A percentile compares a stretch with the other conserved stretches of the same genome.
Conservation (phyloP, 2,888 invertebrate genomes). For the Cantharis rustica region DNA sequence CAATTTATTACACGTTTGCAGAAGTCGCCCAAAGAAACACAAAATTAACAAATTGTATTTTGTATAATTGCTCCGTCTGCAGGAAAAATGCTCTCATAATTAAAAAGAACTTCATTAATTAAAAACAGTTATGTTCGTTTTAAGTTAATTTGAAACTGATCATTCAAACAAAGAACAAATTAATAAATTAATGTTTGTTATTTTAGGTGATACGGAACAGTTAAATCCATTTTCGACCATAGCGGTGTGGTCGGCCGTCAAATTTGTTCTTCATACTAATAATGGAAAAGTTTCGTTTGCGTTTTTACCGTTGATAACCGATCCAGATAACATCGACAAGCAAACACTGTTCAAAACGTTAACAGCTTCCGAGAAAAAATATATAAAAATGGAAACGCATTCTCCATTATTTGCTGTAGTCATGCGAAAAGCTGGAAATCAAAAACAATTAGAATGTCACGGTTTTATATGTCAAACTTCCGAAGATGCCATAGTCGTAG, state of each 20-base stretch:
- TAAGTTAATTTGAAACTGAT: neutral
- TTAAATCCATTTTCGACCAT: conserved; percentile 87
- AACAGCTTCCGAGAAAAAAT: conserved; percentile 61
- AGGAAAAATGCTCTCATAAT: neutral
- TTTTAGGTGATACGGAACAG: conserved; percentile 62
- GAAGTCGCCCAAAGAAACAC: neutral
- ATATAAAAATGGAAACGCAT: conserved; percentile 66
- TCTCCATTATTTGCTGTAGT: conserved; percentile 89
- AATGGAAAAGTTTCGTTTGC: conserved; percentile 65
- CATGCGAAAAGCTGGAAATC: conserved; percentile 79
- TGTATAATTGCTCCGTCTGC: neutral
- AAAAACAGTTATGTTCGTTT: neutral
- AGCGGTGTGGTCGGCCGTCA: conserved; percentile 92
- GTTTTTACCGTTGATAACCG: conserved; percentile 82
- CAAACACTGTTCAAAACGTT: conserved; percentile 67
- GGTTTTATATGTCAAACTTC: conserved; percentile 88
- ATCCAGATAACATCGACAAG: conserved; percentile 79
- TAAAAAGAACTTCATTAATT: neutral
- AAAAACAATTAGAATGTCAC: conserved; percentile 84
- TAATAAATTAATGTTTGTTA: neutral
- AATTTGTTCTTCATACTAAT: conserved; percentile 73
- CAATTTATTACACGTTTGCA: neutral
- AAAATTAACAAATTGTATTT: neutral
- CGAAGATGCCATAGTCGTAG: conserved; percentile 90
- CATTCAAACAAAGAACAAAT: neutral